These are phyloP conservation scores for Taenioides sp. DNA, from an alignment of 2,797 vertebrate genomes.

Conservation along the genomic window DNA sequence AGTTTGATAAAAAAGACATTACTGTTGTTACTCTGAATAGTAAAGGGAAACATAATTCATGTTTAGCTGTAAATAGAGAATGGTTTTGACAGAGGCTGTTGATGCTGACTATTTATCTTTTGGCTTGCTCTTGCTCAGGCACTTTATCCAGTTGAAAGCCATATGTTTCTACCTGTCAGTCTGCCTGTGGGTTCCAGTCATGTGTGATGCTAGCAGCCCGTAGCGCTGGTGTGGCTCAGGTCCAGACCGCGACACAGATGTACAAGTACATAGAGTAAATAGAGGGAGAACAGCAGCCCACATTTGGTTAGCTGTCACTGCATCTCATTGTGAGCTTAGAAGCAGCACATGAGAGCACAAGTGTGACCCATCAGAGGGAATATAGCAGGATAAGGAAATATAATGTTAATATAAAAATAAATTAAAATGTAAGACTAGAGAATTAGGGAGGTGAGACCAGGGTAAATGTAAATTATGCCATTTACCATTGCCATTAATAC, in stretches of 20 bases:
- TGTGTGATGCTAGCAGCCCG: constrained; percentile 66
- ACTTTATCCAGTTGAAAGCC: constrained; percentile 44
- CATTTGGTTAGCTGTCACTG: constrained; percentile 54
- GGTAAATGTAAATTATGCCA: no score
- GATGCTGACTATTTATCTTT: constrained; percentile 42
- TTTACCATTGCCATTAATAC: background rate
- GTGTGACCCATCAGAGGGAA: constrained; percentile 58
- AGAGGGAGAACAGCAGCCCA: constrained; percentile 34
- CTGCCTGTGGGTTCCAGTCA: constrained; percentile 66
- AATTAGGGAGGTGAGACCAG: no score
- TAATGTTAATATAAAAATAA: background rate
- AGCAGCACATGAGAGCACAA: constrained; percentile 49
- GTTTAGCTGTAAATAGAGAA: constrained; percentile 47
- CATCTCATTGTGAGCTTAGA: constrained; percentile 62
- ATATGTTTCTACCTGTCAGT: constrained; percentile 69
- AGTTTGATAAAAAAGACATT: constrained; percentile 22
- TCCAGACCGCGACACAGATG: constrained; percentile 45
- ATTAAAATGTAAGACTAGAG: no score
- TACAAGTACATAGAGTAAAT: constrained; percentile 19
- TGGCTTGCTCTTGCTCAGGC: constrained; percentile 12
- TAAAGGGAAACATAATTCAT: constrained; percentile 8
- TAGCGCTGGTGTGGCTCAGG: constrained; percentile 45
- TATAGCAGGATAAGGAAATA: constrained; percentile 8
- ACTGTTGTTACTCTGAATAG: constrained; percentile 24
- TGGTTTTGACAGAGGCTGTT: constrained; percentile 17